Conservation (phyloP, 2,113 vertebrate species). For the Megalops atlanticus region DNA sequence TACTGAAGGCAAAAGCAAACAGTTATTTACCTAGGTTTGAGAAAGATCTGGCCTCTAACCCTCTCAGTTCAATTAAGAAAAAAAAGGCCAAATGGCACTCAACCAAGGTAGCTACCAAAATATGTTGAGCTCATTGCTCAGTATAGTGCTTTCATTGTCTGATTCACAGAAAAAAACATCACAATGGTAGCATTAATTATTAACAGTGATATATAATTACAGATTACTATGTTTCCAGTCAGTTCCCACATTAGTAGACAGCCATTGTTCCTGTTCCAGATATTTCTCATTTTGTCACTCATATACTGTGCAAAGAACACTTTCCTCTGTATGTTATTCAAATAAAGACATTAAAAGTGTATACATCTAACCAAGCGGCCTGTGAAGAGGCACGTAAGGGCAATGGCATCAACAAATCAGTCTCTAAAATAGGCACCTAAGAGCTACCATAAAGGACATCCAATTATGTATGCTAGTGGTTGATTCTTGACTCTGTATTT, state of each 20-base stretch:
- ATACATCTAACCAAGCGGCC: background rate
- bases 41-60: background rate
- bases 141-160: background rate
- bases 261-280: background rate
- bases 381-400: background rate
- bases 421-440: background rate
- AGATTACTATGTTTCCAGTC: background rate
- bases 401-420: slow-evolving; percentile 11
- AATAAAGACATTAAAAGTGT: background rate
- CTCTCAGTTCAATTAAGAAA: background rate
- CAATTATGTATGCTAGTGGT: background rate
- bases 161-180: background rate
- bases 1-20: slow-evolving; percentile 74
- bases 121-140: too few relatives aligned
- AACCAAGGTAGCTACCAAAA: background rate
- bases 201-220: background rate
- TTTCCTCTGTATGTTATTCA: background rate
- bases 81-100: too few relatives aligned
- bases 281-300: background rate
- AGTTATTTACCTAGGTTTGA: background rate
- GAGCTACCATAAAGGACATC: background rate
- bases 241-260: background rate
- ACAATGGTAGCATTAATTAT: background rate
- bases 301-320: background rate
- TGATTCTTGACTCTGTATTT: background rate